Evolutionary conservation across 2,888 invertebrate genomes (phyloP).

Genomic region (Nemotelus pantherinus): DNA sequence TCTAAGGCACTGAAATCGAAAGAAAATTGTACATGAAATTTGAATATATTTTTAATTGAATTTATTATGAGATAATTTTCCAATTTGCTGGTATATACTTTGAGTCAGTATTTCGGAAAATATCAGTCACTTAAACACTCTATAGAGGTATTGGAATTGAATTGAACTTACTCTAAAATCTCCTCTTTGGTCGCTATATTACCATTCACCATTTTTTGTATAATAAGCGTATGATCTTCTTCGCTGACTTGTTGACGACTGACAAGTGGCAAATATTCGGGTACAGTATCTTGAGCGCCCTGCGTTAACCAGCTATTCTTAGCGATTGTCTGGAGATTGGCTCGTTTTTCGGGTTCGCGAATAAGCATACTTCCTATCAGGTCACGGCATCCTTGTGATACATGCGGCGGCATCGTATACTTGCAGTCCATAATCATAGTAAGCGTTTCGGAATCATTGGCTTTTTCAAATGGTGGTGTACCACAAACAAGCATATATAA

Average conservation of each 20-base stretch:
- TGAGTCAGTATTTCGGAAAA: not conserved
- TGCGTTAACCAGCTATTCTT: slow-evolving; percentile 84
- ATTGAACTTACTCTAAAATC: slow-evolving; percentile 79
- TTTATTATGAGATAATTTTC: too few species aligned
- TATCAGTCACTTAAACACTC: not conserved
- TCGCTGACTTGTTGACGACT: slow-evolving; percentile 90
- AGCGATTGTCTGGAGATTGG: slow-evolving; percentile 87
- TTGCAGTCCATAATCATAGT: slow-evolving; percentile 99
- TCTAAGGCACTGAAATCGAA: slow-evolving; percentile 79
- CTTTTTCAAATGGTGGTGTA: slow-evolving; percentile 97
- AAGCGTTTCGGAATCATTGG: slow-evolving; percentile 98
- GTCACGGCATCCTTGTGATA: slow-evolving; percentile 87
- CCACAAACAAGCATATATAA: slow-evolving; percentile 98
- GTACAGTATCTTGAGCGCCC: slow-evolving; percentile 65
- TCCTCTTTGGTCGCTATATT: slow-evolving; percentile 94
- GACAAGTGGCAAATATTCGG: slow-evolving; percentile 82
- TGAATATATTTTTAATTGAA: slow-evolving; percentile 4
- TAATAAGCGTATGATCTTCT: slow-evolving; percentile 89
- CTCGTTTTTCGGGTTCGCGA: slow-evolving; percentile 90
- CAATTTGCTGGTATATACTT: too few species aligned
- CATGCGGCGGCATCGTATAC: slow-evolving; percentile 89
- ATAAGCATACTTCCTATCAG: slow-evolving; percentile 94
- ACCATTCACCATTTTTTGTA: slow-evolving; percentile 96
- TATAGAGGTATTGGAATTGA: not conserved
- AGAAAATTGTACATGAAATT: not conserved